These are phyloP conservation scores for Parthenolecanium corni DNA, from an alignment of 2,888 invertebrate genomes.

Conservation along the genomic window DNA sequence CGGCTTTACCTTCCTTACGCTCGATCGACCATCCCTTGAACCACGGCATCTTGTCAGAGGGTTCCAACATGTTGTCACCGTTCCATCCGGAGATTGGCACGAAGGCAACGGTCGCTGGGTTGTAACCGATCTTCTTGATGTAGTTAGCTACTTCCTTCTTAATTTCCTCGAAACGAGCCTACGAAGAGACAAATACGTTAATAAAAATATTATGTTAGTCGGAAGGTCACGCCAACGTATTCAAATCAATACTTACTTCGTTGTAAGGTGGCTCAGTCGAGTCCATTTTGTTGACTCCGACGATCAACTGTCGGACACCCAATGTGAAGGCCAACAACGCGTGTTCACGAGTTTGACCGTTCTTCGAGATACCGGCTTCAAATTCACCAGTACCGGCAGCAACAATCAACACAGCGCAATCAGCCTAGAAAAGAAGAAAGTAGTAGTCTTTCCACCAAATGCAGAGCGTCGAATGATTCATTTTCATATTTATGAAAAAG, in stretches of 20 bases:
- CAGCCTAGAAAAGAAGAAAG: slow-evolving; percentile 51
- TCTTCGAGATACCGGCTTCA: slow-evolving; percentile 99
- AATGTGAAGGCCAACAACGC: slow-evolving; percentile 95
- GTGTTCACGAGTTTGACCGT: slow-evolving; percentile 98
- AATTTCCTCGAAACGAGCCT: slow-evolving; percentile 90
- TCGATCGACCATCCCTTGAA: slow-evolving; percentile 80
- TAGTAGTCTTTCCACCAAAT: background rate
- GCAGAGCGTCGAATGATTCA: too few species aligned
- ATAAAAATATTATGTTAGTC: too few species aligned
- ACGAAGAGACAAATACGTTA: too few species aligned
- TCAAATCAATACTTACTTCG: slow-evolving; percentile 47
- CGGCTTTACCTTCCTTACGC: slow-evolving; percentile 86
- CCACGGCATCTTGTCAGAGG: slow-evolving; percentile 90
- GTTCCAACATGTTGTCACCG: slow-evolving; percentile 99
- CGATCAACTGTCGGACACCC: slow-evolving; percentile 97
- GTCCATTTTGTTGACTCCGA: slow-evolving; percentile 99
- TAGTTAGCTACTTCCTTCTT: slow-evolving; percentile 95
- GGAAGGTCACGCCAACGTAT: too few species aligned
- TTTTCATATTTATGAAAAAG: too few species aligned
- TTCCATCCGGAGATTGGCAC: slow-evolving; percentile 99
- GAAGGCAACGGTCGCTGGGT: slow-evolving; percentile 91
- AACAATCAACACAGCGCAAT: slow-evolving; percentile 96
- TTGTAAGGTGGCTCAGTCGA: slow-evolving; percentile 97
- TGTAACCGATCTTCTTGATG: slow-evolving; percentile 99
- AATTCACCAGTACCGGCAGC: slow-evolving; percentile 99